These are phyloP conservation scores for Euplagia quadripunctaria DNA, from an alignment of 2,888 invertebrate genomes.

Conservation along the genomic window DNA sequence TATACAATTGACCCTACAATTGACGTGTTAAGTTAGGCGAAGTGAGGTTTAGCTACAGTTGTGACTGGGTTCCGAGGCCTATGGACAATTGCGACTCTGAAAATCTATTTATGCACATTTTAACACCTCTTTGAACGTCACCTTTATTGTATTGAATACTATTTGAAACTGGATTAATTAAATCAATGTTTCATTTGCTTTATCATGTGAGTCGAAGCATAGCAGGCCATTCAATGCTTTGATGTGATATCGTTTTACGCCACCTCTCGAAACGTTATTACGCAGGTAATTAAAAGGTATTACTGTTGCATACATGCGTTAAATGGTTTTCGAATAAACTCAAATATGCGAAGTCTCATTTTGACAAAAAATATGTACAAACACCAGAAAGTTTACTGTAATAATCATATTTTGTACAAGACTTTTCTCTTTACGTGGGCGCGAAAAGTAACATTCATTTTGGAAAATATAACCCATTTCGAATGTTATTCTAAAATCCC, in stretches of 20 bases:
- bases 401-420: neutral
- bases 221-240: constrained; percentile 58
- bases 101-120: constrained; percentile 51
- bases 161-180: constrained; percentile 61
- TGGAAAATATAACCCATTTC: neutral
- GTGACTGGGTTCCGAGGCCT: neutral
- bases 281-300: constrained; percentile 47
- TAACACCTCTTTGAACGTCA: constrained; percentile 51
- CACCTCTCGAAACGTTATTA: constrained; percentile 58
- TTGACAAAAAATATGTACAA: neutral
- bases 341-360: neutral
- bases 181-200: constrained; percentile 42
- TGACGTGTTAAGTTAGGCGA: neutral
- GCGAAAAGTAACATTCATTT: neutral
- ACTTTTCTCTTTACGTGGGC: neutral
- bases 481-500: neutral
- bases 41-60: neutral
- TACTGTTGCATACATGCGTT: neutral
- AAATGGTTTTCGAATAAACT: neutral
- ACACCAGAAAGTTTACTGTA: neutral
- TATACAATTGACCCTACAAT: neutral
- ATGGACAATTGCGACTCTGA: neutral
- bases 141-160: constrained; percentile 60
- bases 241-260: constrained; percentile 69
- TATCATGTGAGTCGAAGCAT: neutral